phyloP scores from a whole-genome alignment of 2,888 invertebrate genomes.

The Drosophila greeni region DNA sequence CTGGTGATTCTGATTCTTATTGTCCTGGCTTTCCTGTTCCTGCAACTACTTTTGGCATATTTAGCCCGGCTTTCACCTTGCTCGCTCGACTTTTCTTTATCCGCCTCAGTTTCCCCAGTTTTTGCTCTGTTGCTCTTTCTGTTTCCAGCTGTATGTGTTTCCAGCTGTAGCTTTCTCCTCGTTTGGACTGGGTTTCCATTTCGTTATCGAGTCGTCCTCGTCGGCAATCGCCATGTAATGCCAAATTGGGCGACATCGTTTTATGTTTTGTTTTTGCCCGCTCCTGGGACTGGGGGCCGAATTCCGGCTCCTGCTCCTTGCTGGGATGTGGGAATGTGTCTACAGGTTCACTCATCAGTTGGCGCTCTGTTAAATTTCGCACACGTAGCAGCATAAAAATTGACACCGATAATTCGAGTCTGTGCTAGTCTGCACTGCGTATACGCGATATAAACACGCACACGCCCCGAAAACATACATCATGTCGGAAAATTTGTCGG shows the following conservation, averaged over 20 bases:
- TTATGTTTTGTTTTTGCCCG: constrained; percentile 42
- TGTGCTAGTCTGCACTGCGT: constrained; percentile 53
- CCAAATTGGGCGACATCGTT: constrained; percentile 71
- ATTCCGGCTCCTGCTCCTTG: neutral
- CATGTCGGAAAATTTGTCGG: constrained; percentile 65
- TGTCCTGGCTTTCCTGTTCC: constrained; percentile 35
- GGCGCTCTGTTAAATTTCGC: constrained; percentile 68
- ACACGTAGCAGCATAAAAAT: constrained; percentile 76
- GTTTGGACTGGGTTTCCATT: constrained; percentile 52
- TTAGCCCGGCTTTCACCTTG: constrained; percentile 41
- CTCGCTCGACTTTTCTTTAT: constrained; percentile 27
- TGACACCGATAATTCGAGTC: constrained; percentile 69
- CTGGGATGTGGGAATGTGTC: constrained; percentile 41
- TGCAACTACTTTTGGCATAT: constrained; percentile 48
- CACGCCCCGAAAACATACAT: constrained; percentile 63
- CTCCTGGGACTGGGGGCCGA: neutral
- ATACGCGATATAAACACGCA: constrained; percentile 66
- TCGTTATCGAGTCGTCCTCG: constrained; percentile 61
- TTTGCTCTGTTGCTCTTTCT: constrained; percentile 15
- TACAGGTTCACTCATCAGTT: constrained; percentile 67
- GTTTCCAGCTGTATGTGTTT: constrained; percentile 11
- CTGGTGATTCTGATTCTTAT: constrained; percentile 42
- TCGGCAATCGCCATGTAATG: constrained; percentile 66
- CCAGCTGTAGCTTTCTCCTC: constrained; percentile 19
- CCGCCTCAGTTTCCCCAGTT: neutral